These are phyloP conservation scores for Athrips mouffetella DNA, from an alignment of 2,888 invertebrate genomes.

Conservation along the genomic window DNA sequence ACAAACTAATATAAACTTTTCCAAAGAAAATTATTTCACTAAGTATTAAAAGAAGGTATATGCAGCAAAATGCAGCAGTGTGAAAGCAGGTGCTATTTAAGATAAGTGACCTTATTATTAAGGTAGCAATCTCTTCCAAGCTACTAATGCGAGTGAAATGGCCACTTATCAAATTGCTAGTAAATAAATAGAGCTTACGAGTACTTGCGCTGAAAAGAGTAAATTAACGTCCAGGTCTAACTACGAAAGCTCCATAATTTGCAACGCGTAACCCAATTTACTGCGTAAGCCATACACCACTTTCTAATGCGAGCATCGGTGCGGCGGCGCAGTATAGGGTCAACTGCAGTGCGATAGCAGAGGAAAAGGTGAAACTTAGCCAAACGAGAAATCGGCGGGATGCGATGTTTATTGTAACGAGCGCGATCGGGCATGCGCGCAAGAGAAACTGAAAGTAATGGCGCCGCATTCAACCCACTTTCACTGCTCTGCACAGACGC, in stretches of 20 bases:
- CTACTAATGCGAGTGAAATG: too few species aligned
- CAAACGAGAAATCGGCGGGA: conserved; percentile 76
- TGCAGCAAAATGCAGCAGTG: too few species aligned
- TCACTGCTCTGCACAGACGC: conserved; percentile 59
- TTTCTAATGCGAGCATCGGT: conserved; percentile 58
- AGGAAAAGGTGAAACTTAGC: conserved; percentile 76
- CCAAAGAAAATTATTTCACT: conserved; percentile 18
- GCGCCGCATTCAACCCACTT: conserved; percentile 76
- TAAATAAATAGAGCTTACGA: too few species aligned
- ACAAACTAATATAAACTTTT: conserved; percentile 20
- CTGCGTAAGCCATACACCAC: conserved; percentile 36
- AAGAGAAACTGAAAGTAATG: conserved; percentile 77
- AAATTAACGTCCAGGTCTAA: conserved; percentile 6
- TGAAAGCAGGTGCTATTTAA: too few species aligned
- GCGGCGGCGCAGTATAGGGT: conserved; percentile 50
- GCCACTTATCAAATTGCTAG: not conserved
- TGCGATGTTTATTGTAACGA: conserved; percentile 76
- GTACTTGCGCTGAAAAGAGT: too few species aligned
- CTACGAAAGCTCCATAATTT: conserved; percentile 3
- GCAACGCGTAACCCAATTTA: conserved; percentile 21
- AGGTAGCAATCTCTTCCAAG: too few species aligned
- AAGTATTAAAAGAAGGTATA: too few species aligned
- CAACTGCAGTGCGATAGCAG: conserved; percentile 57
- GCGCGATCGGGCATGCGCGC: conserved; percentile 65
- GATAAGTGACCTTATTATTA: too few species aligned